Evolutionary conservation across 2,888 invertebrate genomes (phyloP), one percentile per base, ranked within the genome.

Genomic region (Bursaphelenchus okinawaensis): DNA sequence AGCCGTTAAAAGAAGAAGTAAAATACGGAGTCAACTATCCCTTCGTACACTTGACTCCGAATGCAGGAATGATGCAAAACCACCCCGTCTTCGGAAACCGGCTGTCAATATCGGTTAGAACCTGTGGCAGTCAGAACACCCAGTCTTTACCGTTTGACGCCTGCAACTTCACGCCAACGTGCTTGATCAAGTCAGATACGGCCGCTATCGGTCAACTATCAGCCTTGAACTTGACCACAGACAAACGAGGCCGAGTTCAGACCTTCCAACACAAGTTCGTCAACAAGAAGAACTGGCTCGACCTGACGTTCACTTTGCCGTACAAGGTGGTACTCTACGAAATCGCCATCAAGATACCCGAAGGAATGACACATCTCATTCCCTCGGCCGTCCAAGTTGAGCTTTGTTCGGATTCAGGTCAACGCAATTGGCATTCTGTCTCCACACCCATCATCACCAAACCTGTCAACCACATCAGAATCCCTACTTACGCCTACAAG

Each of bases 231-330:
- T 6, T 40, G 40, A 40, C n/a, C 16, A 16, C 40, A n/a, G 40
- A 40, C 40, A 40, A 40, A 40, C 12, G 40, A 4, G 40, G 40
- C 12, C 40, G 40, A 40, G 40, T 40, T 40, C 40, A 40, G 4
- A 90, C 92, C n/a, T 94, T 93, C 93, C 90, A 91, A 28, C 93
- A 93, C 85, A 91, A 93, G 86, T 94, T 92, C 86, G 92, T 91
- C 85, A 91, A 91, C 28, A 92, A 93, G 84, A 89, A 90, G 50
- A 81, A 83, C 4, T 91, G 90, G 85, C 89, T 93, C 0, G 92
- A 93, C 52, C 3, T 55, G 63, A 90, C 90, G 6, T 87, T 94
- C 60, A 88, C 89, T 23, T 85, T 94, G 76, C 93, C 93, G 0
- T 92, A 91, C 83, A 92, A 93, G 19, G 89, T 92, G 78, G 86